Evolutionary conservation across 2,797 vertebrate genomes (phyloP).

Genomic region (Mus minutoides): DNA sequence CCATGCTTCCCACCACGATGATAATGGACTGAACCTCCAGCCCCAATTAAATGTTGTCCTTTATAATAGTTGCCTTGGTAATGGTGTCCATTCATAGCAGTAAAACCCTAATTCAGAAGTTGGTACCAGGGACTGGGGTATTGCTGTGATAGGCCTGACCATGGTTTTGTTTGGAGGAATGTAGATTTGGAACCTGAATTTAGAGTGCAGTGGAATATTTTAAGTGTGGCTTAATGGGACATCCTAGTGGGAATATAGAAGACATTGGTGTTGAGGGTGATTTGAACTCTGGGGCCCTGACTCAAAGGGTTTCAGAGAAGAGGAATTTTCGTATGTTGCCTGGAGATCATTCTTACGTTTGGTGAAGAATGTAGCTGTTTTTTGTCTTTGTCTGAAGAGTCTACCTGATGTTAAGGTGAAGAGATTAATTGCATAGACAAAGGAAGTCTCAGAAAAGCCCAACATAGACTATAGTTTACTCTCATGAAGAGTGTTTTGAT

Average conservation of each 20-base stretch:
- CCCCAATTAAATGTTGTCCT: background rate
- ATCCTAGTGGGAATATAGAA: background rate
- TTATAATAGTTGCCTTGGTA: background rate
- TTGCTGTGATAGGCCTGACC: background rate
- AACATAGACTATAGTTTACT: background rate
- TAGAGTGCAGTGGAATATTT: background rate
- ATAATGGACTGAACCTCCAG: background rate
- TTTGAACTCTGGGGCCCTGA: background rate
- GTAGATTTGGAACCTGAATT: background rate
- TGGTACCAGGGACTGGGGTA: background rate
- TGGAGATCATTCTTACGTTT: background rate
- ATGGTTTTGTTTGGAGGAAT: background rate
- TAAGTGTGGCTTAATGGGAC: background rate
- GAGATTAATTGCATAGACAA: background rate
- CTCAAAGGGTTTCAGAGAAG: background rate
- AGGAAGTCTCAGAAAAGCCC: background rate
- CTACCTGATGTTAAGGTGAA: too few species aligned
- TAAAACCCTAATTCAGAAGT: background rate
- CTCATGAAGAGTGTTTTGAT: background rate
- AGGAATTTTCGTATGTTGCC: background rate
- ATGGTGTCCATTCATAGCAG: background rate
- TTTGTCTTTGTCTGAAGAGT: background rate
- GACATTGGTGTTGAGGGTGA: background rate
- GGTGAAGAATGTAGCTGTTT: background rate
- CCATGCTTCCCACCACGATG: background rate